Percentiles rank a stretch among this genome's conserved stretches.
Evolutionary conservation across 2,888 invertebrate species (phyloP).

Genomic region (Papilio gigon): DNA sequence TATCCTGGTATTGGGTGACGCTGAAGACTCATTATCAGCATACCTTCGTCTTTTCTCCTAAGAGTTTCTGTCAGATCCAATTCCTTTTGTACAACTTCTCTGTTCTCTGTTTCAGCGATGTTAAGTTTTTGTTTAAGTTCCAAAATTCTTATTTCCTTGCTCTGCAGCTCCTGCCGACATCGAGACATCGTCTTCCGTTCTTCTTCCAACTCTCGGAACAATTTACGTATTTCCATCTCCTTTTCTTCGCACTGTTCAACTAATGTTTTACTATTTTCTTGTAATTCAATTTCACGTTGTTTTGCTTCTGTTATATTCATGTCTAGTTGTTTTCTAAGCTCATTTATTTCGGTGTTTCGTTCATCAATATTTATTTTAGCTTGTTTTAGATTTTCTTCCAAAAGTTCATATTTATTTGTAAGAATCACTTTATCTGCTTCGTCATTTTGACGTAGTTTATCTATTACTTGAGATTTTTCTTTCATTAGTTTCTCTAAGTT

Average conservation of each 20-base stretch:
- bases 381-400: conserved; percentile 55
- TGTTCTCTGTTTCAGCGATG: conserved; percentile 18
- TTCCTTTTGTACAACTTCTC: conserved; percentile 35
- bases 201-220: conserved; percentile 22
- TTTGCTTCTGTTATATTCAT: conserved; percentile 20
- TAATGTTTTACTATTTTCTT: conserved; percentile 17
- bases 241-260: conserved; percentile 23
- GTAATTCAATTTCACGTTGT: conserved; percentile 16
- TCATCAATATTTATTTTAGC: conserved; percentile 55
- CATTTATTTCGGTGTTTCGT: conserved; percentile 42
- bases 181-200: neutral
- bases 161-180: conserved; percentile 24
- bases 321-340: conserved; percentile 42
- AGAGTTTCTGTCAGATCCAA: conserved; percentile 21
- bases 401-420: conserved; percentile 44
- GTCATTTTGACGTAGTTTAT: conserved; percentile 43
- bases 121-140: conserved; percentile 23
- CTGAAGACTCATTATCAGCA: neutral
- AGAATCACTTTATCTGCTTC: conserved; percentile 42
- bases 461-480: conserved; percentile 44
- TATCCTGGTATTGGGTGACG: too few species aligned
- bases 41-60: conserved; percentile 43
- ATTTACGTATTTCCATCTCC: conserved; percentile 8
- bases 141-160: conserved; percentile 27
- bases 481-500: conserved; percentile 55